Percentiles rank a stretch among this genome's conserved stretches.
Conservation (phyloP, 2,113 vertebrate species). For the Boulengerochromis microlepis region DNA sequence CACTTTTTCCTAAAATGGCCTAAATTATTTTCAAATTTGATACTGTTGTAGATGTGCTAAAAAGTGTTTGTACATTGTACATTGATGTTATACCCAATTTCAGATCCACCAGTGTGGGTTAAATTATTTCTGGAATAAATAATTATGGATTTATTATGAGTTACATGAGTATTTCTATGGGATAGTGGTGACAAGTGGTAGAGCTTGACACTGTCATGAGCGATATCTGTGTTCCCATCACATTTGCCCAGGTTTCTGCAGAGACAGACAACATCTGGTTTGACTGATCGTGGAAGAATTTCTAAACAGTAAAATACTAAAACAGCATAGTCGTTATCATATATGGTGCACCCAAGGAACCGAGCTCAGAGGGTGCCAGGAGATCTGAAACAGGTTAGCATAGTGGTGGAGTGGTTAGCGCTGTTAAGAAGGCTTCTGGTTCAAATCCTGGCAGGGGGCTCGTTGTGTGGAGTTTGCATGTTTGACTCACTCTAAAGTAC, state of each 20-base stretch:
- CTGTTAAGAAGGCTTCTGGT: not conserved
- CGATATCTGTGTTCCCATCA: not conserved
- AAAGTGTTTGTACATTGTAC: not conserved
- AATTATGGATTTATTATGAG: not conserved
- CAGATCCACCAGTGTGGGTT: not conserved
- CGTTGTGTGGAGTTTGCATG: not conserved
- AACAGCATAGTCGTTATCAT: not conserved
- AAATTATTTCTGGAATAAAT: not conserved
- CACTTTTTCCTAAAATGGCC: not conserved
- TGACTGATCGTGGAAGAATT: not conserved
- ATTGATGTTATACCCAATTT: not conserved
- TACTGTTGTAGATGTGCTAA: not conserved
- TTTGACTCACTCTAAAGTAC: not conserved
- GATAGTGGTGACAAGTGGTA: not conserved
- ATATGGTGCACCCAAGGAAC: not conserved
- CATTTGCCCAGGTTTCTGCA: not conserved
- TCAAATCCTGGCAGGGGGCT: not conserved
- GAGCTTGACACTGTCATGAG: not conserved
- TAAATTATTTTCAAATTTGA: not conserved
- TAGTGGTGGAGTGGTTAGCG: not conserved
- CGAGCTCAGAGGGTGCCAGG: not conserved
- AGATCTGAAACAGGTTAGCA: not conserved
- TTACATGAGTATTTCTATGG: not conserved
- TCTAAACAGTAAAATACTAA: not conserved
- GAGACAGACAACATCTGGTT: not conserved